Base-by-base conservation (phyloP, 2,113 vertebrate species). In the Anseranas semipalmata region DNA sequence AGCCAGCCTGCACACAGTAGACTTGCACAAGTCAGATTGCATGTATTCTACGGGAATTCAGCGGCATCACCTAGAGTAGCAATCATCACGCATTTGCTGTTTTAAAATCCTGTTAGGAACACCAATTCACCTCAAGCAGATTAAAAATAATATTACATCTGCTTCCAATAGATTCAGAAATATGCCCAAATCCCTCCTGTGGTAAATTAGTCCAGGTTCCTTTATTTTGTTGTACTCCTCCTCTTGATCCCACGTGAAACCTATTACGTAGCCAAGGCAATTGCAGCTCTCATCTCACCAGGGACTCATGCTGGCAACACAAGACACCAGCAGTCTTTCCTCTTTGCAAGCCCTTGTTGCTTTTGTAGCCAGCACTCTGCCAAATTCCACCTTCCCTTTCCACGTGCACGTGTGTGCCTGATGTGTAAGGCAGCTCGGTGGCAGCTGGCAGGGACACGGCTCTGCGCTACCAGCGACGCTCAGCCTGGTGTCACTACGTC, bases 91-190 rank as follows among this genome's bases (percentile, higher is more conserved):
- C 63, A 83, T 62, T n/a, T 85, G 70, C 45, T 82, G 20, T 68
- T 91, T 83, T 82, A 76, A 82, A 93, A 73, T 80, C 53, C 81
- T 16, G 16, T 79, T 68, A 82, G 77, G 39, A 94, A 85, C 17
- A 91, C 87, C 84, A 89, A 75, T 20, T 68, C 60, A 46, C n/a
- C 63, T 94, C 80, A 89, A 85, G 70, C 20, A 82, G 74, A 87
- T 91, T 79, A 70, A 95, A 95, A 95, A 85, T 50, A 93, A 9
- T 46, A 63, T 59, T 79, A 79, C 74, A 89, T 60, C 80, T 95
- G 65, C 56, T 95, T 84, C 83, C 48, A 84, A 28, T 18, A 82
- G 60, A 76, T 89, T 96, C 73, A 85, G 77, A 85, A 82, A 92
- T 85, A 78, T 58, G 41, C 71, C 75, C 74, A 89, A 82, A 95